Evolutionary conservation across 2,113 vertebrate genomes (phyloP).

Genomic region (Strigops habroptila): DNA sequence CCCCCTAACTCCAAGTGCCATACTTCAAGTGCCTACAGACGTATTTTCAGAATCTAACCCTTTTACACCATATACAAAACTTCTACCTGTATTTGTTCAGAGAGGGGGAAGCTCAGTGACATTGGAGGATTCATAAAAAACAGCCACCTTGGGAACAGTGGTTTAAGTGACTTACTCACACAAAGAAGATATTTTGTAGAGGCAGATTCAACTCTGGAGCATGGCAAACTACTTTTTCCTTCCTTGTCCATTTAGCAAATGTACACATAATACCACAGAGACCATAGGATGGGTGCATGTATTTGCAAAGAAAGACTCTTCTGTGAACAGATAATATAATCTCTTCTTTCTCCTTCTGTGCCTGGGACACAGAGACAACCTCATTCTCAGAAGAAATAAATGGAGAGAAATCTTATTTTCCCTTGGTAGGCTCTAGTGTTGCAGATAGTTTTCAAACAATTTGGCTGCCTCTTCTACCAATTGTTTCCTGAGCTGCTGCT

Average conservation of each 20-base stretch:
- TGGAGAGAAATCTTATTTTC: background rate
- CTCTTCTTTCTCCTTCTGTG: background rate
- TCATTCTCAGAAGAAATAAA: background rate
- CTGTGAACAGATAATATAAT: background rate
- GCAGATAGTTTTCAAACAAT: background rate
- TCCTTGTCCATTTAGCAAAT: background rate
- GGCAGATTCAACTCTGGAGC: background rate
- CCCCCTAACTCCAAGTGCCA: too few species aligned
- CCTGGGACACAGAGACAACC: background rate
- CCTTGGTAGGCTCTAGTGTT: background rate
- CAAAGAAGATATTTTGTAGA: background rate
- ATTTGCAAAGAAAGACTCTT: background rate
- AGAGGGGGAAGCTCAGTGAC: background rate
- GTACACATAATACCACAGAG: accelerated
- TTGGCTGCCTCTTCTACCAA: background rate
- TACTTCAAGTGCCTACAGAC: background rate
- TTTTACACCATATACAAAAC: background rate
- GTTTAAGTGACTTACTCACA: background rate
- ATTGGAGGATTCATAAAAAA: background rate
- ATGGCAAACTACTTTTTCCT: background rate
- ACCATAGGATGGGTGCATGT: accelerated
- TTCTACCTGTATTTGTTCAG: background rate
- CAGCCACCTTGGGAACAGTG: background rate
- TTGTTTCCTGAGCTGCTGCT: background rate
- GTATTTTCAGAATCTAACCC: background rate